Base-by-base conservation (phyloP, 2,888 invertebrate species). In the Aphidius colemani region DNA sequence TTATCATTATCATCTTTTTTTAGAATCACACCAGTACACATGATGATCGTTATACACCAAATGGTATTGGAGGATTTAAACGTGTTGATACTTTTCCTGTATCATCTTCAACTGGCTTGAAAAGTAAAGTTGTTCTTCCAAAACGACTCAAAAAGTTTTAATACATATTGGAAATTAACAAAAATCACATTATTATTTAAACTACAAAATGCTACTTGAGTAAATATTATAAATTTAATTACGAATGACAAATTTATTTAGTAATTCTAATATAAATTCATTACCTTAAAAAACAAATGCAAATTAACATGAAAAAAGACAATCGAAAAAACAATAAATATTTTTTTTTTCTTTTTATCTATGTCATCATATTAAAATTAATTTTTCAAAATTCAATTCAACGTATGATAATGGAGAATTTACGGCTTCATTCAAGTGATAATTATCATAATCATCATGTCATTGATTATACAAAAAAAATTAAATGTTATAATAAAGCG, bases 51-150 rank as follows among this genome's bases (percentile, higher is more conserved):
- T 43, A 55, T 18, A 56, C 51, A 46, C 44, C 62, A 13, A 64
- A 66, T 30, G 66, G 66, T 41, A 56, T 62, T 11, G 66, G 63
- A 61, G 62, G 67, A 18, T 63, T 58, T 63, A 46, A 44, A 39
- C 63, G 61, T 11, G 18, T 51, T 18, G 66, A 66, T 51, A 9
- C 51, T 6, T 67, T 61, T 53, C 65, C 65, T 40, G 39, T 46
- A n/a, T 11, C 57, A 7, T 46, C 39, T 7, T 39, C 9, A 18
- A 59, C 41, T 11, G 13, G 39, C 9, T 41, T 11, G 50, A 59
- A 40, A 63, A 63, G 43, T 18, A 39, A 39, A 3, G n/a, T n/a
- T 30, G 46, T 8, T 46, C 57, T 11, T 8, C 10, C 7, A 63
- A 59, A 44, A 40, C 44, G 8, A 55, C 49, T 7, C 11, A 53